Base-by-base conservation (phyloP, 2,113 vertebrate species). In the Uria lomvia region DNA sequence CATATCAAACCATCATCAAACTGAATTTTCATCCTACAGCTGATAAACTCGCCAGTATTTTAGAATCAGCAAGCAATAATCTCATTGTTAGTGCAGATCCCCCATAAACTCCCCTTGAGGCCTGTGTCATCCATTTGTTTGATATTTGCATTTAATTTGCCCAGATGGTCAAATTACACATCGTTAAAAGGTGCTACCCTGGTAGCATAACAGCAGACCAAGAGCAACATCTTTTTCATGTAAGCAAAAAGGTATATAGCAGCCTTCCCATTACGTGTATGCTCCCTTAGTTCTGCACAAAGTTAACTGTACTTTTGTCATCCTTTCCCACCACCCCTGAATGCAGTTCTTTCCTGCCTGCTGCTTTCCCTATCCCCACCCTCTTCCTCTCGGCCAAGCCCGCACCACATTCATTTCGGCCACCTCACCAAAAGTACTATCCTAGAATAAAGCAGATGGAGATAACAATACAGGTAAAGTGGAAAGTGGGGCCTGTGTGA, bases 291-390 rank as follows among this genome's bases (percentile, higher is more conserved):
- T 68, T 63, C 15, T 38, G 29, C 95, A 38, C 2, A 15, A 49
- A 55, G 50, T 49, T 21, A 68, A 45, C 26, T 11, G 60, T 29
- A 30, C 43, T 52, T 94, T 60, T 84, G 71, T 75, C n/a, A 93
- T 52, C 68, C 63, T 75, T 90, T 82, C 72, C 81, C 71, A 86
- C 24, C 50, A 85, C 24, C 59, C 59, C 84, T 58, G 59, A 86
- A 83, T 67, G 42, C 26, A 45, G 81, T 40, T 86, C 79, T 86
- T 93, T 92, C 90, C 92, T 85, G 77, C 43, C 73, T 45, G 40
- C 62, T 94, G 70, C 78, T 14, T 79, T 94, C 65, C 81, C 62
- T 90, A 34, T 85, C 67, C 67, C 83, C 86, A 94, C 88, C 86
- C 88, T 74, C 68, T 92, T 93, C 89, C 91, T 95, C 50, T 85